Conservation (phyloP, 2,113 vertebrate species). For the Rynchops niger region DNA sequence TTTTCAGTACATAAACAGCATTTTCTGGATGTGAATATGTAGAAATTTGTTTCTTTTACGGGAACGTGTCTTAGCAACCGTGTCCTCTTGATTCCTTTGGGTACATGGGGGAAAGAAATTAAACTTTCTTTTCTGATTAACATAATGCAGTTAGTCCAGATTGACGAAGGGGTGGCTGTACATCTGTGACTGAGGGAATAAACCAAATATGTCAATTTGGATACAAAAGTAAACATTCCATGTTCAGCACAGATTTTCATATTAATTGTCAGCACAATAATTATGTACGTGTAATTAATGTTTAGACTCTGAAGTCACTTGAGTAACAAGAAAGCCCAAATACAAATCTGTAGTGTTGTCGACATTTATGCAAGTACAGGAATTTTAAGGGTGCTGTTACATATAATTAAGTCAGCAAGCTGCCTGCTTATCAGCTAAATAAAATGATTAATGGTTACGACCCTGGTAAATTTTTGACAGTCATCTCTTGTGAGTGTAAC, state of each 20-base stretch:
- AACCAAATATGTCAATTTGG: constrained; percentile 53
- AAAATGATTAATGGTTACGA: constrained; percentile 43
- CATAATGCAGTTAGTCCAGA: constrained; percentile 17
- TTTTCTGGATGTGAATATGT: neutral
- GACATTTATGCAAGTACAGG: constrained; percentile 28
- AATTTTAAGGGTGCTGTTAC: constrained; percentile 43
- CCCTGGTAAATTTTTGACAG: constrained; percentile 35
- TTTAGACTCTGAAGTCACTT: constrained; percentile 26
- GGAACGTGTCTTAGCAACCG: constrained; percentile 25
- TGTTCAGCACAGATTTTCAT: constrained; percentile 27
- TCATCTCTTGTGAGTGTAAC: neutral
- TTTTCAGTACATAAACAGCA: neutral
- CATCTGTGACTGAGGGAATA: constrained; percentile 55
- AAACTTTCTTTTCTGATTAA: constrained; percentile 60
- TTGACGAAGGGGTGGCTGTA: constrained; percentile 20
- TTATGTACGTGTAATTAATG: constrained; percentile 66
- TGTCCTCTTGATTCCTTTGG: constrained; percentile 1
- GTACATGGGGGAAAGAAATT: constrained; percentile 14
- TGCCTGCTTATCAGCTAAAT: constrained; percentile 57
- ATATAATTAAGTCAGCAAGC: constrained; percentile 59
- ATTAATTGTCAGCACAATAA: constrained; percentile 61
- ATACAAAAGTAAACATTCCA: constrained; percentile 50
- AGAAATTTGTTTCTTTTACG: neutral
- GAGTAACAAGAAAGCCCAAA: constrained; percentile 36
- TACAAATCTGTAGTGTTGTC: constrained; percentile 39